phyloP scores from a whole-genome alignment of 2,113 vertebrate species.

The Acinonyx jubatus region DNA sequence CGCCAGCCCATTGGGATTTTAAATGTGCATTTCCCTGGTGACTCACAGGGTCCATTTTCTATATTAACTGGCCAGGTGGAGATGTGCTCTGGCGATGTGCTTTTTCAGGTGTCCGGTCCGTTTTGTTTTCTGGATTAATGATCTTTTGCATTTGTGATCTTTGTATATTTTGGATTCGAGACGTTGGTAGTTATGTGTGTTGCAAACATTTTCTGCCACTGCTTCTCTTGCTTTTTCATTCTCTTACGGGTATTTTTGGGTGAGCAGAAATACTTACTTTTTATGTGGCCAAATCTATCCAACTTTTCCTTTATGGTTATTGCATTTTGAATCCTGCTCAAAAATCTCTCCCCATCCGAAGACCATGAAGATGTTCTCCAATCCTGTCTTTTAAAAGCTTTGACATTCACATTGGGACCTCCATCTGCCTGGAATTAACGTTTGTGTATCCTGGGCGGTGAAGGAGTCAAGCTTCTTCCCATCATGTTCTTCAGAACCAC shows the following conservation, averaged over 20 bases:
- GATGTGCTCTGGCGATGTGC: rapidly evolving
- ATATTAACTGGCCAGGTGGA: rapidly evolving
- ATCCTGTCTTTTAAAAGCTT: background rate
- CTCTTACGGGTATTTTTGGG: background rate
- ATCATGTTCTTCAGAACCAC: rapidly evolving
- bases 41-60: rapidly evolving
- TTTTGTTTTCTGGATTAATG: background rate
- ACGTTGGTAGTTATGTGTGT: rapidly evolving
- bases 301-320: background rate
- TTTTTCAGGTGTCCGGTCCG: background rate
- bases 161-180: background rate
- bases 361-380: background rate
- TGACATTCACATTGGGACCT: background rate
- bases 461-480: background rate
- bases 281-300: background rate
- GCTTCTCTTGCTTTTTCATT: background rate
- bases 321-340: background rate
- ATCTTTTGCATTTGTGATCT: background rate
- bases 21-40: background rate
- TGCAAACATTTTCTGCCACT: background rate
- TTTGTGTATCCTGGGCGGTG: too few relatives aligned
- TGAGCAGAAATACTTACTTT: background rate
- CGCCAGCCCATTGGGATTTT: background rate
- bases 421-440: background rate
- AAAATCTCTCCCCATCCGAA: background rate